Base-by-base conservation (phyloP, 2,888 invertebrate genomes). In the Auanema freiburgensis region DNA sequence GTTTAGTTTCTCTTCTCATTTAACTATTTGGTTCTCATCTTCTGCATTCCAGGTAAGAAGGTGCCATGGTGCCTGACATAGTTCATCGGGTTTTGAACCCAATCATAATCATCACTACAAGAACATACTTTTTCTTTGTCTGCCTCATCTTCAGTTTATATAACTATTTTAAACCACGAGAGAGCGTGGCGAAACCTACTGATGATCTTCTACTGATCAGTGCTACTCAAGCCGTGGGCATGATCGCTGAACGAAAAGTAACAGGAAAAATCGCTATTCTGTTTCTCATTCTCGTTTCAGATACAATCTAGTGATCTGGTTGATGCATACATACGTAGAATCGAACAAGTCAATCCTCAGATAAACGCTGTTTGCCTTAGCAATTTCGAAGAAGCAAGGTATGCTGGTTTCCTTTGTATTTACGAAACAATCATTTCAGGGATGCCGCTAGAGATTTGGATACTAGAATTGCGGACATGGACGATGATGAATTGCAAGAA, bases 171-270 rank as follows among this genome's bases (percentile, higher is more conserved):
- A 23, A 51, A 43, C 41, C 42, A 14, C 51, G 62, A 8, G 54
- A 43, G 25, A 65, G 60, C 50, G 81, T 85, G 0, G 72, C 82
- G n/a, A 73, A 75, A 49, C 82, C 85, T 2, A 70, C 73, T n/a
- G 78, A 85, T 68, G 78, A 80, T 12, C 68, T 86, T 0, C 80
- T 86, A 25, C 72, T 84, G 33, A 77, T 81, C 52, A 82, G 83
- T 66, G 85, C 85, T 6, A 79, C 79, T 4, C 51, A 72, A 70
- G 76, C 85, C 24, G 84, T 84, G 2, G 73, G 74, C 50, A 83
- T 84, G 74, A 85, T 86, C 43, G 74, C 84, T 43, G 72, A 70
- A n/a, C 78, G 84, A 67, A 79, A 85, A 82, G 85, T 85, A 40
- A 14, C n/a, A n/a, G n/a, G n/a, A 46, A 18, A 16, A 23, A 57